Conservation (phyloP, 2,888 invertebrate genomes). For the Ecliptopera silaceata region DNA sequence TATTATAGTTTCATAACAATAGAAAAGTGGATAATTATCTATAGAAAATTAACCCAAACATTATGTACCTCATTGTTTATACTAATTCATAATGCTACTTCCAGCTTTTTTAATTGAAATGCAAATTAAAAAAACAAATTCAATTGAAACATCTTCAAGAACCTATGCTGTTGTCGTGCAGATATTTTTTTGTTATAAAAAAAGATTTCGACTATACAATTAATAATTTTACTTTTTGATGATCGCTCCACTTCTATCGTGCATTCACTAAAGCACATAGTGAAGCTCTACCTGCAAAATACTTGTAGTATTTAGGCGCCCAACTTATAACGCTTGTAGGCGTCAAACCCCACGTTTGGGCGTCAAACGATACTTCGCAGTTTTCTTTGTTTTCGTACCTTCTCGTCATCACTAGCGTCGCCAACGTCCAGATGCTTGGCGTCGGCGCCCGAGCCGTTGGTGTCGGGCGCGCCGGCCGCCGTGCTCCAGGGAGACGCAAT, state of each 20-base stretch:
- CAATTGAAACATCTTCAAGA: too few relatives aligned
- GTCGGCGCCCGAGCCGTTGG: slow-evolving; percentile 95
- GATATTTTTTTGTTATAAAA: too few relatives aligned
- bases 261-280: too few relatives aligned
- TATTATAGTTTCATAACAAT: slow-evolving; percentile 25
- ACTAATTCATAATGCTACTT: slow-evolving; percentile 9
- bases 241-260: too few relatives aligned
- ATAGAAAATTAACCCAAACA: slow-evolving; percentile 9
- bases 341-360: too few relatives aligned
- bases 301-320: background rate
- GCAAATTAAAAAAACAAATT: too few relatives aligned
- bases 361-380: too few relatives aligned
- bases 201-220: too few relatives aligned
- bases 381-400: slow-evolving; percentile 51
- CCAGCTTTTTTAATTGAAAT: background rate
- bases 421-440: slow-evolving; percentile 96
- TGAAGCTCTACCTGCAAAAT: too few relatives aligned
- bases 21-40: slow-evolving; percentile 19
- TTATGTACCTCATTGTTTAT: slow-evolving; percentile 5
- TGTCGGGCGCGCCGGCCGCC: slow-evolving; percentile 91
- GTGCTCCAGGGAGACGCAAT: slow-evolving; percentile 98
- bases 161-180: too few relatives aligned
- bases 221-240: too few relatives aligned
- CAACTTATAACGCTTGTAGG: background rate
- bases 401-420: slow-evolving; percentile 92